These are phyloP conservation scores for Elymnias hypermnestra DNA, from an alignment of 1,140 invertebrate genomes.

Conservation along the genomic window DNA sequence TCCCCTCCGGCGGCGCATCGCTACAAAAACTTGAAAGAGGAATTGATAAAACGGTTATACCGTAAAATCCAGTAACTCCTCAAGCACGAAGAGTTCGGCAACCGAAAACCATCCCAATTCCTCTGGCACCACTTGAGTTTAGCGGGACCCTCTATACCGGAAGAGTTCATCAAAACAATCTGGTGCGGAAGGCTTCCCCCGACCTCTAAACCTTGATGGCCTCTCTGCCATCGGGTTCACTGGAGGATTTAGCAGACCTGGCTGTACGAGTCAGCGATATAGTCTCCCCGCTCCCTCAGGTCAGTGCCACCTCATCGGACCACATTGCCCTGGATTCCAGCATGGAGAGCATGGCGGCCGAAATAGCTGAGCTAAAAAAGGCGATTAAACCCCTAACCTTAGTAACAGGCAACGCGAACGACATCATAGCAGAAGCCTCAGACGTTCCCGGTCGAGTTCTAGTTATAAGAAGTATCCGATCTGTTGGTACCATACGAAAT, in stretches of 20 bases:
- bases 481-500: slow-evolving; percentile 19
- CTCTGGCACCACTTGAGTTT: not conserved
- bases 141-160: not conserved
- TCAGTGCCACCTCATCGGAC: not conserved
- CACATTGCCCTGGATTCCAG: not conserved
- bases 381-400: too few species aligned
- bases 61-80: not conserved
- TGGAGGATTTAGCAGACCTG: not conserved
- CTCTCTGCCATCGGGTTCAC: not conserved
- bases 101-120: slow-evolving; percentile 4
- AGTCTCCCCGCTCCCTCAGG: too few species aligned
- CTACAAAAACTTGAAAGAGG: slow-evolving; percentile 4
- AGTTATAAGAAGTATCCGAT: slow-evolving; percentile 1
- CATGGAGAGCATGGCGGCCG: not conserved
- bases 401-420: not conserved
- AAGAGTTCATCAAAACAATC: slow-evolving; percentile 1
- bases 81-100: slow-evolving; percentile 3
- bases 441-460: not conserved
- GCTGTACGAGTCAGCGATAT: too few species aligned
- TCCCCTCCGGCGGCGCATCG: not conserved
- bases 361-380: too few species aligned
- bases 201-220: not conserved
- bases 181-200: not conserved
- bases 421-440: not conserved
- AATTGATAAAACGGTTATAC: slow-evolving; percentile 5